phyloP scores from a whole-genome alignment of 1,140 invertebrate species.

The Himalopsyche phryganea region DNA sequence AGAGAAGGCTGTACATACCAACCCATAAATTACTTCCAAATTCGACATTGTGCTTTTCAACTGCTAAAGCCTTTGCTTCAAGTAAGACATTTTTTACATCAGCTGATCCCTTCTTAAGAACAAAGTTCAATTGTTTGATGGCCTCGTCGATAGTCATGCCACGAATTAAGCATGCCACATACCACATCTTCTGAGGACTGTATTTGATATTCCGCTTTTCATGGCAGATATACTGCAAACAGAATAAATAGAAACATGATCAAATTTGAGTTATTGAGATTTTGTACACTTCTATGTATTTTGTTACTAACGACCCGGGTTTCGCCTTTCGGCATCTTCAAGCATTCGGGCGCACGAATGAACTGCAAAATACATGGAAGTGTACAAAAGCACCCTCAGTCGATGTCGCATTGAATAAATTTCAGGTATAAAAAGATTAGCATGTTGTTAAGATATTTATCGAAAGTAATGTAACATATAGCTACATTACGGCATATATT shows the following conservation, averaged over 20 bases:
- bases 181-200: constrained; percentile 89
- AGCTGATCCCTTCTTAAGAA: constrained; percentile 77
- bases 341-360: neutral
- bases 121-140: constrained; percentile 82
- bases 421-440: neutral
- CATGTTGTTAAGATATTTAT: no score
- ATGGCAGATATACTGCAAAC: constrained; percentile 81
- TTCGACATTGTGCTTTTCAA: constrained; percentile 89
- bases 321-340: no score
- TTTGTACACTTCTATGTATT: neutral
- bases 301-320: no score
- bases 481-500: no score
- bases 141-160: constrained; percentile 94
- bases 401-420: neutral
- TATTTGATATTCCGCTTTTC: constrained; percentile 82
- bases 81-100: constrained; percentile 76
- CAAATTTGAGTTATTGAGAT: neutral
- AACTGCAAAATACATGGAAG: neutral
- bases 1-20: constrained; percentile 76
- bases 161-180: constrained; percentile 77
- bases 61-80: constrained; percentile 86
- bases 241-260: constrained; percentile 18
- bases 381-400: no score
- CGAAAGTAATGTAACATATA: no score
- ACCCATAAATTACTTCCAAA: constrained; percentile 95